Percentiles rank a stretch among this genome's conserved stretches.
phyloP scores from a whole-genome alignment of 2,797 vertebrate species.

The Phataginus tetradactyla region DNA sequence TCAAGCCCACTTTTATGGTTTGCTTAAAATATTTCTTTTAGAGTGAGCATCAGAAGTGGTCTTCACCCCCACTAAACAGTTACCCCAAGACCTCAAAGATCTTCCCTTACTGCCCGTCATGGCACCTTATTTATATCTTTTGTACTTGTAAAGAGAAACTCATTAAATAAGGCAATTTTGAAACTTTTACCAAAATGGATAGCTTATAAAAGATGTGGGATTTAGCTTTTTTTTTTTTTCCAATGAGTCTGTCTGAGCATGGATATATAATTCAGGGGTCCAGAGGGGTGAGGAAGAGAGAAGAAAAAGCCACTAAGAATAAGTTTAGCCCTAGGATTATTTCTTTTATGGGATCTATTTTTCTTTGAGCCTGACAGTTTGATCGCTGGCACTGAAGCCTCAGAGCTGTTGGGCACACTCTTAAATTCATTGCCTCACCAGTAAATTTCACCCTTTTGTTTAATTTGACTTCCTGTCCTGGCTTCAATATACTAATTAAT shows the following conservation, averaged over 20 bases:
- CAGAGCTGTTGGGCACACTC: slow-evolving; percentile 62
- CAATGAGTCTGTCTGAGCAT: slow-evolving; percentile 69
- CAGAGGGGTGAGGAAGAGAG: neutral
- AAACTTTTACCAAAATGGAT: slow-evolving; percentile 57
- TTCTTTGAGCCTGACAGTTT: slow-evolving; percentile 81
- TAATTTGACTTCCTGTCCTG: slow-evolving; percentile 62
- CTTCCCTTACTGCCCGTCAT: slow-evolving; percentile 81
- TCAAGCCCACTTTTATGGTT: slow-evolving; percentile 90
- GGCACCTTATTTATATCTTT: slow-evolving; percentile 67
- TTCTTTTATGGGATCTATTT: slow-evolving; percentile 82
- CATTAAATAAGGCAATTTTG: slow-evolving; percentile 68
- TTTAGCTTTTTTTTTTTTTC: slow-evolving; percentile 17
- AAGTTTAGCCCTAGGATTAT: slow-evolving; percentile 79
- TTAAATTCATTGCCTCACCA: slow-evolving; percentile 73
- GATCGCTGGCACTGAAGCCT: slow-evolving; percentile 16
- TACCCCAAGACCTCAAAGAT: slow-evolving; percentile 84
- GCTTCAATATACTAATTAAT: slow-evolving; percentile 42
- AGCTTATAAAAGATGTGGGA: slow-evolving; percentile 21
- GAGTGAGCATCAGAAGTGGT: slow-evolving; percentile 88
- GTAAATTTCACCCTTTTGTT: slow-evolving; percentile 69
- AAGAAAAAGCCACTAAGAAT: slow-evolving; percentile 77
- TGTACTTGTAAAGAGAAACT: slow-evolving; percentile 68
- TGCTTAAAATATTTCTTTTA: slow-evolving; percentile 91
- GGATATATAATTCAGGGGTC: slow-evolving; percentile 73
- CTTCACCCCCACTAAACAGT: slow-evolving; percentile 87